Percentiles rank a stretch among this genome's conserved stretches.
phyloP scores from a whole-genome alignment of 2,797 vertebrate genomes.

The Alectoris magna region DNA sequence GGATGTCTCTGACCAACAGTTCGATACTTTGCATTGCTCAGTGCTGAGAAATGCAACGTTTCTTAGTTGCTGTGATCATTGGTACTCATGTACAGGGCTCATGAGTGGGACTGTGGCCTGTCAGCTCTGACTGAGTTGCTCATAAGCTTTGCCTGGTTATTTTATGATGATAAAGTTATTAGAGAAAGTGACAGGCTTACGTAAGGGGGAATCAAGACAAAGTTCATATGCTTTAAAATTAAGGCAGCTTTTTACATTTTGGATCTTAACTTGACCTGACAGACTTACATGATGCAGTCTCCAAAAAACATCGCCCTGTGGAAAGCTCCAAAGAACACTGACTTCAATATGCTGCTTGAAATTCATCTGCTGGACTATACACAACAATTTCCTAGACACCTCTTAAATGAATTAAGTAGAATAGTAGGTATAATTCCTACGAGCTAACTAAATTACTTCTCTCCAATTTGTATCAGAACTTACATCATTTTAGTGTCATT shows the following conservation, averaged over 20 bases:
- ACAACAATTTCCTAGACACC: constrained; percentile 1
- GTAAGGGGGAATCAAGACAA: background rate
- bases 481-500: background rate
- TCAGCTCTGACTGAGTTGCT: background rate
- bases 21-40: background rate
- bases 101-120: background rate
- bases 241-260: background rate
- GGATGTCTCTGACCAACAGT: background rate
- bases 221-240: background rate
- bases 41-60: background rate
- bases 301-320: background rate
- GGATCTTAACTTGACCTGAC: background rate
- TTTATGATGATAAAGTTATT: background rate
- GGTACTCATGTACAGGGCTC: background rate
- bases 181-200: background rate
- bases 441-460: constrained; percentile 29
- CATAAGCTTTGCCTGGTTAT: background rate
- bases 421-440: background rate
- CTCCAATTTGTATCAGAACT: constrained; percentile 14
- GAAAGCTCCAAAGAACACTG: background rate
- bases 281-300: background rate
- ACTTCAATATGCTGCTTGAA: constrained; percentile 1
- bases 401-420: background rate
- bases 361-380: constrained; percentile 10
- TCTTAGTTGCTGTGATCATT: background rate